phyloP scores from a whole-genome alignment of 2,888 invertebrate species.

The Ophioninae sp. region DNA sequence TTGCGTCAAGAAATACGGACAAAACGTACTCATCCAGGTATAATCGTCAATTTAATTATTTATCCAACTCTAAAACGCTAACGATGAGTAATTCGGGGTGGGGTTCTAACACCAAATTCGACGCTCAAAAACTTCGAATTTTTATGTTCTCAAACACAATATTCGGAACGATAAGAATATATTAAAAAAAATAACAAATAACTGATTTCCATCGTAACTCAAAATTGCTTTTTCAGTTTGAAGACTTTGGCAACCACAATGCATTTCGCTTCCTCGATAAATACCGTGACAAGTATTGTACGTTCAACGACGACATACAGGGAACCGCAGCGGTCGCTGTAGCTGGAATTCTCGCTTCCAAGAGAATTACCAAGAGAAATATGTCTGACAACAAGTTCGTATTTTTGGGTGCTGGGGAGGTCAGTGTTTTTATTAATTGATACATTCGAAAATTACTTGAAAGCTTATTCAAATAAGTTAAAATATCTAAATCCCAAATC shows the following conservation, averaged over 20 bases:
- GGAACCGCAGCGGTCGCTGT: constrained; percentile 98
- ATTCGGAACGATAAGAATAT: too few relatives aligned
- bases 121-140: too few relatives aligned
- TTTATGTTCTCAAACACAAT: too few relatives aligned
- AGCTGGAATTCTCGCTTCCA: constrained; percentile 93
- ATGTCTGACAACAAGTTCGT: constrained; percentile 94
- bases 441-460: neutral
- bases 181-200: neutral
- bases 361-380: constrained; percentile 89
- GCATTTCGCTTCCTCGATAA: constrained; percentile 97
- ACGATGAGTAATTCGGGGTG: too few relatives aligned
- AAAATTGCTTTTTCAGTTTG: constrained; percentile 85
- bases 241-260: constrained; percentile 98
- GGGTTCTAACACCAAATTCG: too few relatives aligned
- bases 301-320: constrained; percentile 99
- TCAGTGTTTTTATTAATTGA: constrained; percentile 70
- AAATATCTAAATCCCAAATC: constrained; percentile 77
- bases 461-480: neutral
- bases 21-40: constrained; percentile 90
- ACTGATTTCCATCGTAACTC: neutral
- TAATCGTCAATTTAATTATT: constrained; percentile 48
- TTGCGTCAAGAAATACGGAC: constrained; percentile 92
- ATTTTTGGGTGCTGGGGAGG: constrained; percentile 94
- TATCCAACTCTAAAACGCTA: too few relatives aligned
- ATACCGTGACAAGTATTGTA: constrained; percentile 95